Conservation (phyloP, 2,113 vertebrate species). For the Accipiter virgatus region DNA sequence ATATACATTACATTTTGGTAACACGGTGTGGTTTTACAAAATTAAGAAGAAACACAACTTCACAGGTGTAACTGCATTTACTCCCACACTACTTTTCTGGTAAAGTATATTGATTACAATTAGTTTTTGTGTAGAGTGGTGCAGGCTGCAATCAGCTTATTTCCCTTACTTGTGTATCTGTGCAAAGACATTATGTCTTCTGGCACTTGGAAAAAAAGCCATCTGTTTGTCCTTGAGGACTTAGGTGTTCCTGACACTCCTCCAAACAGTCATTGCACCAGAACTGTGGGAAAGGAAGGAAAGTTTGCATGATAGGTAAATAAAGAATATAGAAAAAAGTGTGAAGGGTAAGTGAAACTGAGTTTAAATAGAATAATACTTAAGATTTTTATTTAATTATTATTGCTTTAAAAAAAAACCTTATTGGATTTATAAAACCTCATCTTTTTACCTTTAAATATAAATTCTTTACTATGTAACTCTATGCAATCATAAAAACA, state of each 20-base stretch:
- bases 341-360: neutral
- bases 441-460: slow-evolving; percentile 24
- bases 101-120: neutral
- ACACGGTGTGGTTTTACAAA: neutral
- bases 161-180: neutral
- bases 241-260: neutral
- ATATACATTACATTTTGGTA: neutral
- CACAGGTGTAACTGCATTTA: neutral
- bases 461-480: neutral
- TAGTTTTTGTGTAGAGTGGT: neutral
- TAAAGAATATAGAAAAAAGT: neutral
- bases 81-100: neutral
- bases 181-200: neutral
- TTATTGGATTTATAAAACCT: neutral
- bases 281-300: neutral
- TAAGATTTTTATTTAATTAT: neutral
- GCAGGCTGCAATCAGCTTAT: neutral
- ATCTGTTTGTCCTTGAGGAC: neutral
- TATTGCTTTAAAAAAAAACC: neutral
- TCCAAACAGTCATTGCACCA: neutral
- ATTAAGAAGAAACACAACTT: neutral
- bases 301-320: neutral
- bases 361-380: neutral
- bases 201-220: neutral
- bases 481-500: neutral